These are phyloP conservation scores for Yponomeuta malinellus DNA, from an alignment of 2,888 invertebrate species.

Conservation along the genomic window DNA sequence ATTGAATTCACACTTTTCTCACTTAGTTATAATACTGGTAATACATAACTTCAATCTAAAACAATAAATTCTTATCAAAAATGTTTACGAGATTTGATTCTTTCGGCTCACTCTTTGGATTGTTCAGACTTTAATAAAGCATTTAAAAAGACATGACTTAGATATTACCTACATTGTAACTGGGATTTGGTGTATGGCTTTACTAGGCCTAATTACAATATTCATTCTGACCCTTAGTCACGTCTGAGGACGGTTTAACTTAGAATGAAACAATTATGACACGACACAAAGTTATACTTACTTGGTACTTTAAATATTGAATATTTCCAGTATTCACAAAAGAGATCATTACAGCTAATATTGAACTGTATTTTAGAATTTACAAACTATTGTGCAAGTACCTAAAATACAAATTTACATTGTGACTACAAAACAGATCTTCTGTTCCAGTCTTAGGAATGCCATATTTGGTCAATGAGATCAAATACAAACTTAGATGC, in stretches of 20 bases:
- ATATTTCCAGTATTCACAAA: too few species aligned
- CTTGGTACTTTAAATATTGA: too few species aligned
- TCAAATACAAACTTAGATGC: not conserved
- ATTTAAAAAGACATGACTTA: constrained; percentile 25
- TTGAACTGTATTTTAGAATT: not conserved
- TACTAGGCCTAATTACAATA: not conserved
- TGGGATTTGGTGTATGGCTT: not conserved
- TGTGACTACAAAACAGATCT: not conserved
- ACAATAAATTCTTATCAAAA: not conserved
- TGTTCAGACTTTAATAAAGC: constrained; percentile 52
- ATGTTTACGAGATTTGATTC: not conserved
- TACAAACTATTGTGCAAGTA: not conserved
- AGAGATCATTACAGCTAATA: constrained; percentile 6
- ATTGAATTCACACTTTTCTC: not conserved
- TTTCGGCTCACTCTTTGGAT: constrained; percentile 22
- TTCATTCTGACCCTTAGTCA: not conserved
- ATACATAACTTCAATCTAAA: not conserved
- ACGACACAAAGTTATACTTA: too few species aligned
- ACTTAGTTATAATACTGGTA: not conserved
- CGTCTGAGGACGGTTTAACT: too few species aligned
- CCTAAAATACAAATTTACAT: not conserved
- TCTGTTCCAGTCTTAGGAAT: not conserved
- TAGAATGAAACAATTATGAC: too few species aligned
- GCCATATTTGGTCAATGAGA: constrained; percentile 10
- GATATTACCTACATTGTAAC: constrained; percentile 23